Evolutionary conservation across 2,113 vertebrate species (phyloP), one percentile per base, ranked within the genome.

Genomic region (Neodontobutis hainanensis): DNA sequence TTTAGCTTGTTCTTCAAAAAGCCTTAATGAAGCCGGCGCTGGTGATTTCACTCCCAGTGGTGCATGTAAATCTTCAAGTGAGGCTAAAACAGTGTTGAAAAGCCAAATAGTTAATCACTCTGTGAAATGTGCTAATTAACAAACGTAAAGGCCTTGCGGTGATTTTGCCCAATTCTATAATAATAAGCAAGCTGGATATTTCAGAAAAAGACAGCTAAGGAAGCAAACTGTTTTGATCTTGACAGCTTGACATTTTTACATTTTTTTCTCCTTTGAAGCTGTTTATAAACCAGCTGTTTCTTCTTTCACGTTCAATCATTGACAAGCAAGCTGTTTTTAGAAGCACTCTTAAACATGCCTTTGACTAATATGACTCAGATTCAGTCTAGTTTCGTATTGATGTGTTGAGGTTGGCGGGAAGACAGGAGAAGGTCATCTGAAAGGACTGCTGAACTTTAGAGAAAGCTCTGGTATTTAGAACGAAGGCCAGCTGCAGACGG

Each of bases 401-500:
- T 11, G 47, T 42, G 49, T 16, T 63, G 16, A 19, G 32, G 5
- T 4, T 43, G 66, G 10, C 27, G 48, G 19, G 50, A 15, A 12
- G 14, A 35, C 64, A 49, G 11, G 61, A 74, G 15, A 82, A 78
- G 76, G 59, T 83, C 70, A 68, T 35, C 8, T 42, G 19, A 46
- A 53, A 56, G 0, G 2, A 61, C 4, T 2, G 14, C 19, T 70
- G 65, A 78, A 77, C 81, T 80, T 82, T 70, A 15, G n/a, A 16
- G 2, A 57, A 71, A 68, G 72, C 35, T 78, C 15, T 49, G 68
- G 57, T 78, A 64, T 75, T 75, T 70, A 7, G 6, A 42, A 61
- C 5, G 12, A 12, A 55, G 52, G 51, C 51, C 14, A 48, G 61
- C 36, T 9, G 52, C 11, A 36, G 53, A 57, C 10, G 53, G 74